Percentiles rank a stretch among this genome's conserved stretches.
phyloP scores from a whole-genome alignment of 2,797 vertebrate species.

The Poecilia picta region DNA sequence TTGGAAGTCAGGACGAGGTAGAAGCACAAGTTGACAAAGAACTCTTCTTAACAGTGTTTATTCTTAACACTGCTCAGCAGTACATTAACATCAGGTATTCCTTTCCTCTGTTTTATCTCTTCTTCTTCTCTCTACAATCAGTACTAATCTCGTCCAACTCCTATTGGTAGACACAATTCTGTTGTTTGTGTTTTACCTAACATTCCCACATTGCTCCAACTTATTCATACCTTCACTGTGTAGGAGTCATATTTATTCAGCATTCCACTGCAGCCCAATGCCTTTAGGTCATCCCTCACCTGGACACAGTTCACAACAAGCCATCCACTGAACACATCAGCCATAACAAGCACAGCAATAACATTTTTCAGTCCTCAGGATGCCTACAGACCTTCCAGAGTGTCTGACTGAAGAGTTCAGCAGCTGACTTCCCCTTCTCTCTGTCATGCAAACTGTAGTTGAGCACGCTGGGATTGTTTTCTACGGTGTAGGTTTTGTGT shows the following conservation, averaged over 20 bases:
- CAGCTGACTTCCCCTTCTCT: conserved; percentile 77
- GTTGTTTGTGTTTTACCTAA: too few species aligned
- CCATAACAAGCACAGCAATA: background rate
- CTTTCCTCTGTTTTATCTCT: too few species aligned
- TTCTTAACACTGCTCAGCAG: too few species aligned
- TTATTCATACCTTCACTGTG: conserved; percentile 77
- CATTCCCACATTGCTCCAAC: background rate
- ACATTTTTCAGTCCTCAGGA: background rate
- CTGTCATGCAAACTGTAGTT: conserved; percentile 72
- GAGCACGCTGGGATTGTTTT: conserved; percentile 78
- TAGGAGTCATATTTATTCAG: conserved; percentile 81
- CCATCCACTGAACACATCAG: background rate
- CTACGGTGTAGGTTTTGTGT: conserved; percentile 70
- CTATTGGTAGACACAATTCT: too few species aligned
- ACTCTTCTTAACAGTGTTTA: too few species aligned
- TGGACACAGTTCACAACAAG: conserved; percentile 41
- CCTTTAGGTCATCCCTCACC: conserved; percentile 77
- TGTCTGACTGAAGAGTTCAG: conserved; percentile 76
- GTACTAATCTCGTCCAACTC: too few species aligned
- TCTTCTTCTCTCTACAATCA: too few species aligned
- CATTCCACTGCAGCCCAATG: conserved; percentile 69
- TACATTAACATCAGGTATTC: too few species aligned
- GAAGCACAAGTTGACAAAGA: too few species aligned
- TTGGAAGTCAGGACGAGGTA: too few species aligned
- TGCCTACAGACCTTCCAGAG: conserved; percentile 78